Evolutionary conservation across 2,113 vertebrate genomes (phyloP).

Genomic region (Etheostoma cragini): DNA sequence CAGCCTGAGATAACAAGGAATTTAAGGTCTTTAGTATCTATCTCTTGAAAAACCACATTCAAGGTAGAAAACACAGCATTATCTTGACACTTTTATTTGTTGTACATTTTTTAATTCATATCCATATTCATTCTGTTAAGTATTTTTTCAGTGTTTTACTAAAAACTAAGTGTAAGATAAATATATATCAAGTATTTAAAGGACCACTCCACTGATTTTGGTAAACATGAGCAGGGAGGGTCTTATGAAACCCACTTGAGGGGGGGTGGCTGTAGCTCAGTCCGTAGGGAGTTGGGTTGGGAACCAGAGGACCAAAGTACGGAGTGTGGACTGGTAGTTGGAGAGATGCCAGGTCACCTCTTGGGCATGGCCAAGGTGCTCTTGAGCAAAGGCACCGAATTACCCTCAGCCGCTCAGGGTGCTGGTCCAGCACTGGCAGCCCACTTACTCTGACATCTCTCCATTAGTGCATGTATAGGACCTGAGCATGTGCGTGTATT

Average conservation of each 20-base stretch:
- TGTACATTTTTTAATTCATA: neutral
- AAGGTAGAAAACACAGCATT: neutral
- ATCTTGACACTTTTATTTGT: neutral
- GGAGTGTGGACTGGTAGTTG: too few relatives aligned
- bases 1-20: slow-evolving; percentile 17
- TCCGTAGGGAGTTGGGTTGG: too few relatives aligned
- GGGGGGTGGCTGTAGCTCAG: too few relatives aligned
- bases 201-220: neutral
- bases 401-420: too few relatives aligned
- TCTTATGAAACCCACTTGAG: neutral
- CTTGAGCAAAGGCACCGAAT: too few relatives aligned
- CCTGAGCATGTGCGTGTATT: too few relatives aligned
- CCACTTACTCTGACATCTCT: too few relatives aligned
- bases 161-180: neutral
- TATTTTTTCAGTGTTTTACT: neutral
- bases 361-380: too few relatives aligned
- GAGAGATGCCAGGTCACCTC: too few relatives aligned
- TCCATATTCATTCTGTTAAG: neutral
- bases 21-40: slow-evolving; percentile 16
- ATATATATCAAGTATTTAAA: neutral
- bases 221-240: neutral
- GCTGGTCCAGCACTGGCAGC: too few relatives aligned
- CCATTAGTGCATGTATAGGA: too few relatives aligned
- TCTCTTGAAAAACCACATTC: neutral
- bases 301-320: too few relatives aligned